These are phyloP conservation scores for Torymus auratus DNA, from an alignment of 2,888 invertebrate species.

Conservation along the genomic window DNA sequence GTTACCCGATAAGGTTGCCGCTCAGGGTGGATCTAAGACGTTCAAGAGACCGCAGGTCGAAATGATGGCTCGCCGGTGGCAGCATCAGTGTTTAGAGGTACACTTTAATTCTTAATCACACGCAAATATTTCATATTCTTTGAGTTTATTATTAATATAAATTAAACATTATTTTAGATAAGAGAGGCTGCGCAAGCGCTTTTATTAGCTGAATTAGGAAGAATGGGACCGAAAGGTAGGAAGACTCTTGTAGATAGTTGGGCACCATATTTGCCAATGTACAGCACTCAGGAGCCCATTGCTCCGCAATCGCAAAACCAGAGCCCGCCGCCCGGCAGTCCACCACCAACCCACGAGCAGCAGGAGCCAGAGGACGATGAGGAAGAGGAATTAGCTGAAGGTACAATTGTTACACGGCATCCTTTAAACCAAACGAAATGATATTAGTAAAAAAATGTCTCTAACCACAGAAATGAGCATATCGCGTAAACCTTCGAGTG, in stretches of 20 bases:
- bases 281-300: conserved; percentile 88
- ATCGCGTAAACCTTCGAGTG: conserved; percentile 89
- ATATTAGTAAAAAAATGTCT: too few relatives aligned
- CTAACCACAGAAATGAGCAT: conserved; percentile 72
- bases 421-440: too few relatives aligned
- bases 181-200: conserved; percentile 98
- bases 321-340: conserved; percentile 76
- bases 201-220: conserved; percentile 92
- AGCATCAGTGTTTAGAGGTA: conserved; percentile 98
- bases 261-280: conserved; percentile 95
- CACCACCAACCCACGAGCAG: conserved; percentile 64
- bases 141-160: not conserved
- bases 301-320: conserved; percentile 80
- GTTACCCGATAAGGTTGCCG: conserved; percentile 93
- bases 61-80: conserved; percentile 98
- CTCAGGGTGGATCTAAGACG: conserved; percentile 82
- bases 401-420: conserved; percentile 68
- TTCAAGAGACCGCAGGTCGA: conserved; percentile 98
- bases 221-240: conserved; percentile 92
- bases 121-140: not conserved
- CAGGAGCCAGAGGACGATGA: conserved; percentile 85
- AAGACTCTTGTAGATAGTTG: conserved; percentile 95
- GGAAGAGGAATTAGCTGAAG: conserved; percentile 89
- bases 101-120: too few relatives aligned
- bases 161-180: conserved; percentile 75